These are phyloP conservation scores for Diploptera punctata DNA, from an alignment of 2,888 invertebrate genomes.

Conservation along the genomic window DNA sequence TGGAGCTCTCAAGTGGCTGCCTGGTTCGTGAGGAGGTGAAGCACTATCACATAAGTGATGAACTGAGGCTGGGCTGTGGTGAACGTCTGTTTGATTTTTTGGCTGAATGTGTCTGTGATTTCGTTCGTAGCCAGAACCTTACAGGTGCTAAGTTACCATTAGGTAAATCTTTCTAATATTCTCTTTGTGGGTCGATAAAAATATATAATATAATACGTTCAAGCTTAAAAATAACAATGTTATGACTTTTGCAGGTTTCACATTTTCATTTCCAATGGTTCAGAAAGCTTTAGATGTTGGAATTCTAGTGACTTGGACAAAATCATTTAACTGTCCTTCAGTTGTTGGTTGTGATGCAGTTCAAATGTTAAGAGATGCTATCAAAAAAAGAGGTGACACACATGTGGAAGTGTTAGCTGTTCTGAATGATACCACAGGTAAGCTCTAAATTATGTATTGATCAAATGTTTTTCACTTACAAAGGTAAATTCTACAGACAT, in stretches of 20 bases:
- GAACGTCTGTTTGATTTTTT: constrained; percentile 74
- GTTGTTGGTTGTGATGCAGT: constrained; percentile 75
- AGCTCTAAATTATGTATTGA: too few species aligned
- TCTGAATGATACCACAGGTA: constrained; percentile 76
- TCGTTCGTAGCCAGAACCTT: constrained; percentile 67
- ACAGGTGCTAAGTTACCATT: constrained; percentile 65
- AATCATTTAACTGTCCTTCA: constrained; percentile 78
- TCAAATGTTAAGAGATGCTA: constrained; percentile 68
- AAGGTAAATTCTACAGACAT: too few species aligned
- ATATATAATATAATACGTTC: too few species aligned
- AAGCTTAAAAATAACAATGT: too few species aligned
- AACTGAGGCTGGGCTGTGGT: constrained; percentile 67
- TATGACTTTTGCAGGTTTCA: constrained; percentile 74
- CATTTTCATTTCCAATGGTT: constrained; percentile 84
- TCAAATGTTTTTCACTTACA: too few species aligned
- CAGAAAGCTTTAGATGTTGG: constrained; percentile 76
- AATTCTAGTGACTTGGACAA: constrained; percentile 84
- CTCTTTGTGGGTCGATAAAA: too few species aligned
- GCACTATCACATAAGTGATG: constrained; percentile 61
- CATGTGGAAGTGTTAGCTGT: constrained; percentile 74
- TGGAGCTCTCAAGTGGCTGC: constrained; percentile 65
- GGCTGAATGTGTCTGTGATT: constrained; percentile 75
- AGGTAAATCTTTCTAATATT: constrained; percentile 65
- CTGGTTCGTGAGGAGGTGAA: constrained; percentile 66
- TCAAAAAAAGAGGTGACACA: constrained; percentile 61